Percentiles rank a stretch among this genome's conserved stretches.
Evolutionary conservation across 2,113 vertebrate species (phyloP).

Genomic region (Rutilus rutilus): DNA sequence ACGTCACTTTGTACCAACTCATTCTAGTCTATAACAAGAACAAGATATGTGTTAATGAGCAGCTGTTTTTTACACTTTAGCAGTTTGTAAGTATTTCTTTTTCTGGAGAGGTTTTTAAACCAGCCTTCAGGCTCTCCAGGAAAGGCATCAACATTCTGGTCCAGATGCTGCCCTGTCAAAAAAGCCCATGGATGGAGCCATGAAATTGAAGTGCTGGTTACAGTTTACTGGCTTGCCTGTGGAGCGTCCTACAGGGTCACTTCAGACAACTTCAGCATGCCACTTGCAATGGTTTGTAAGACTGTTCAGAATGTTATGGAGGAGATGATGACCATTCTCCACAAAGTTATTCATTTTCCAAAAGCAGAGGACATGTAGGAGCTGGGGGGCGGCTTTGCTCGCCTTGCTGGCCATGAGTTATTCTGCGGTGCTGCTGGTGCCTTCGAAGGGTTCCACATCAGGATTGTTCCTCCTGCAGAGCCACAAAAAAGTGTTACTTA

Average conservation of each 20-base stretch:
- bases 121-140: conserved; percentile 15
- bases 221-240: conserved; percentile 10
- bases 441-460: background rate
- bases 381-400: background rate
- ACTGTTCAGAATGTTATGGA: conserved; percentile 21
- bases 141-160: background rate
- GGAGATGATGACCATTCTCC: background rate
- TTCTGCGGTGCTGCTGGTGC: background rate
- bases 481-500: background rate
- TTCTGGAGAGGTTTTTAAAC: conserved; percentile 16
- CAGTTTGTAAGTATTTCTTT: background rate
- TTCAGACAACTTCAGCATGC: conserved; percentile 8
- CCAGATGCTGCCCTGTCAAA: conserved; percentile 7
- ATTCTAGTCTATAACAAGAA: conserved; percentile 13
- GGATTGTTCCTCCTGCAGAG: background rate
- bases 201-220: conserved; percentile 26
- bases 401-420: background rate
- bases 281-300: background rate
- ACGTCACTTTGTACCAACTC: background rate
- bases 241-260: conserved; percentile 14
- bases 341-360: conserved; percentile 30
- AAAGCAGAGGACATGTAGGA: conserved; percentile 10
- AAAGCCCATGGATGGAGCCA: conserved; percentile 21
- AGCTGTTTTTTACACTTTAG: background rate
- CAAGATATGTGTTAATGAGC: background rate